Evolutionary conservation across 2,888 invertebrate species (phyloP).

Genomic region (Rotaria socialis): DNA sequence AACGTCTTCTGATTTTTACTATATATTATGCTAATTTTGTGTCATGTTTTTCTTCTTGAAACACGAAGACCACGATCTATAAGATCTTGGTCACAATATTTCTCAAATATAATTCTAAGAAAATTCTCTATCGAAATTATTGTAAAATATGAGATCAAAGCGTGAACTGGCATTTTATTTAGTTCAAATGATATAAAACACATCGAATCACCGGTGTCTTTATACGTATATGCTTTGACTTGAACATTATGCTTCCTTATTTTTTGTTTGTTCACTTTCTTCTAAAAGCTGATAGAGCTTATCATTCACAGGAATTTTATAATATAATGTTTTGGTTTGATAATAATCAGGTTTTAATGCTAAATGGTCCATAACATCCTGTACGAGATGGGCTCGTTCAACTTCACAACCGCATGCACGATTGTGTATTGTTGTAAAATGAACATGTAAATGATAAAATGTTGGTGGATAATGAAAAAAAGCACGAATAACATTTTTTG

Average conservation of each 20-base stretch:
- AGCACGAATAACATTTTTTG: conserved; percentile 62
- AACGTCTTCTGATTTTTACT: no score
- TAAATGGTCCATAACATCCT: conserved; percentile 83
- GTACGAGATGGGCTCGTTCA: conserved; percentile 79
- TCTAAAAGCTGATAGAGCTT: background rate
- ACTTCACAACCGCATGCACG: conserved; percentile 69
- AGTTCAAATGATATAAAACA: background rate
- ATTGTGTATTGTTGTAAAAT: conserved; percentile 70
- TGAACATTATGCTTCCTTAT: background rate
- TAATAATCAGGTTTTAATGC: conserved; percentile 78
- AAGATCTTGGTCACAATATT: no score
- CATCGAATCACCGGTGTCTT: background rate
- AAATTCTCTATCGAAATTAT: no score
- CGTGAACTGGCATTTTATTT: no score
- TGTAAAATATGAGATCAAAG: no score
- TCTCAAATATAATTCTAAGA: no score
- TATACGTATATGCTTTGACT: background rate
- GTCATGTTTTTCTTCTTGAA: no score
- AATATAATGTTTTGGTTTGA: conserved; percentile 74
- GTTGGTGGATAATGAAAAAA: conserved; percentile 93
- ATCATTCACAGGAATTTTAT: conserved; percentile 73
- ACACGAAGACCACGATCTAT: no score
- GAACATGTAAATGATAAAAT: conserved; percentile 91
- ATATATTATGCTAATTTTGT: no score
- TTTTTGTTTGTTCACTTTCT: background rate